phyloP scores from a whole-genome alignment of 35 echinoderm and acorn worm genomes.

The Acanthaster planci region DNA sequence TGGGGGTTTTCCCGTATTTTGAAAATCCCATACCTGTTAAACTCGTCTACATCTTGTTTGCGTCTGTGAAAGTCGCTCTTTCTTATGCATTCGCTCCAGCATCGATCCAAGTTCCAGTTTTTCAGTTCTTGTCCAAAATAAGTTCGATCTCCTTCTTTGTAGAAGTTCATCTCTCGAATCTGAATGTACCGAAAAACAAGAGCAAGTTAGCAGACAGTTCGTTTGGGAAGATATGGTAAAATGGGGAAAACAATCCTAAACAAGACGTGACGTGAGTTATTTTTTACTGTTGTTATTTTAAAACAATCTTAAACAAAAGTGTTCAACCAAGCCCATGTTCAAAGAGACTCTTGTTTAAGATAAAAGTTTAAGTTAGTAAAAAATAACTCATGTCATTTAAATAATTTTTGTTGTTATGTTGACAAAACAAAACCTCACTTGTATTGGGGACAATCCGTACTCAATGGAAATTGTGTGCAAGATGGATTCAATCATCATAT shows the following conservation, averaged over 20 bases:
- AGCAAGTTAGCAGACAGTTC: no score
- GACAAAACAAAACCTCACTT: slow-evolving; percentile 14
- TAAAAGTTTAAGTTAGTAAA: no score
- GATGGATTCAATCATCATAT: slow-evolving; percentile 47
- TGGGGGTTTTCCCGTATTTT: no score
- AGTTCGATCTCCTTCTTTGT: slow-evolving; percentile 77
- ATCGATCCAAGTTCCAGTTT: slow-evolving; percentile 45
- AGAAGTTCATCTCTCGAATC: slow-evolving; percentile 87
- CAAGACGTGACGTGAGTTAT: no score
- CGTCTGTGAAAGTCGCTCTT: slow-evolving; percentile 63
- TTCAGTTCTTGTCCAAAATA: slow-evolving; percentile 60
- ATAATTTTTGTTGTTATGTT: no score
- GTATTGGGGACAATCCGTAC: slow-evolving; percentile 37
- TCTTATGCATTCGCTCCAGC: slow-evolving; percentile 74
- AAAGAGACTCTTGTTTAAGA: no score
- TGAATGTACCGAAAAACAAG: neutral
- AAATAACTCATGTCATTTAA: no score
- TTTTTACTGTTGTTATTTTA: no score
- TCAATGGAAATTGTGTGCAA: slow-evolving; percentile 37
- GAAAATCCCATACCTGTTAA: slow-evolving; percentile 81
- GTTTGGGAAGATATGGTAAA: no score
- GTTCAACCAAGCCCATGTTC: no score
- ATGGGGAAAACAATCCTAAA: no score
- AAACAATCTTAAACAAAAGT: no score
- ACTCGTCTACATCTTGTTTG: slow-evolving; percentile 60